Evolutionary conservation across 1,140 invertebrate species (phyloP).

Genomic region (Agrypnia vestita): DNA sequence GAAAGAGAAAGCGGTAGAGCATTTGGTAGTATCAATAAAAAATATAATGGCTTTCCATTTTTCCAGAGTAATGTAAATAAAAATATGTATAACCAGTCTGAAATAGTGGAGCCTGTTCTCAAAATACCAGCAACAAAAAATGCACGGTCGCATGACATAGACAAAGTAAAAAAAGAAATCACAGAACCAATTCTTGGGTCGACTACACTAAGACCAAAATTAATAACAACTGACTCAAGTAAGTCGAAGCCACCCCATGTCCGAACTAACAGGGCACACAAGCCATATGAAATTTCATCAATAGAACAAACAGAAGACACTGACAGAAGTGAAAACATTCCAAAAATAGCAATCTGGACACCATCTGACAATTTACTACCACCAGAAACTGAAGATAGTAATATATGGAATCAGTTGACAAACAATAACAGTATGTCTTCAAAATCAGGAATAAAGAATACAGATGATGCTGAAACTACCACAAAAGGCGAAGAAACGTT

Average conservation of each 20-base stretch:
- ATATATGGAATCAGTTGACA: constrained; percentile 55
- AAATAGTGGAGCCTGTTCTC: constrained; percentile 83
- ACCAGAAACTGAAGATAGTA: constrained; percentile 49
- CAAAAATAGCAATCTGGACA: constrained; percentile 52
- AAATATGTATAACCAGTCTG: constrained; percentile 67
- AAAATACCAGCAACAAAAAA: constrained; percentile 76
- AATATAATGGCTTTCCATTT: constrained; percentile 66
- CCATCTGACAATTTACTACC: constrained; percentile 56
- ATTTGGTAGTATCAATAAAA: constrained; percentile 75
- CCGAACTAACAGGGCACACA: constrained; percentile 57
- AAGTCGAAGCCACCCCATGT: constrained; percentile 35
- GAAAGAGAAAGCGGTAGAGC: constrained; percentile 75
- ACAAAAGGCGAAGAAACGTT: constrained; percentile 63
- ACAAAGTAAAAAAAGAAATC: constrained; percentile 66
- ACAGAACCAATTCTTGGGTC: constrained; percentile 79
- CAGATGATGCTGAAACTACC: constrained; percentile 45
- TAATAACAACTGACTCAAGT: constrained; percentile 5
- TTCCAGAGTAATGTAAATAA: constrained; percentile 46
- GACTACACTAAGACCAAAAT: constrained; percentile 67
- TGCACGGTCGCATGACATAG: constrained; percentile 67
- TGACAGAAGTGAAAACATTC: constrained; percentile 42
- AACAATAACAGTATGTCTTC: constrained; percentile 9
- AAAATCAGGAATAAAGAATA: constrained; percentile 59
- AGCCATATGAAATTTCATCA: constrained; percentile 50
- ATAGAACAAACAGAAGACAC: constrained; percentile 32